Base-by-base conservation (phyloP, 2,797 vertebrate species). In the Pteronotus mesoamericanus region DNA sequence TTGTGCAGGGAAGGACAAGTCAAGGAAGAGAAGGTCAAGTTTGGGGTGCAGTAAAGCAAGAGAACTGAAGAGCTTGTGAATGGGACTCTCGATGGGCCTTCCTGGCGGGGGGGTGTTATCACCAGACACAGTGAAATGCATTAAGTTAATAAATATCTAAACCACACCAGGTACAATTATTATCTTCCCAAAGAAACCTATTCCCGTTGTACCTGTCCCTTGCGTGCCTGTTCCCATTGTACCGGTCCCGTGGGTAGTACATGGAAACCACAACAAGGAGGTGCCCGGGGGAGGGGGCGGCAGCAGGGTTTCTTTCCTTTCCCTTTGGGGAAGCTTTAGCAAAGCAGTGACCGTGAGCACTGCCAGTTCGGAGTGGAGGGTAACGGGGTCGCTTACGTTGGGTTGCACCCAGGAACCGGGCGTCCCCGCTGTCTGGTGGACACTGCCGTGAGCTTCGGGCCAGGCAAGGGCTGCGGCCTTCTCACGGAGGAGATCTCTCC, bases 341-440 rank as follows among this genome's bases (percentile, higher is more conserved):
- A 66, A 34, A 6, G 15, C 0, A 3, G 10, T 22, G 46, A 18
- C 46, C n/a, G 19, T 6, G 15, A 48, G 34, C 2, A 3, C 64
- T 9, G 6, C 9, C 9, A 34, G 39, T 16, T 32, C 72, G 2
- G 6, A 26, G 24, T 29, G 53, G 71, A 68, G 22, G 24, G 4
- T 6, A 51, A 37, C 19, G 16, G 37, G 44, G 15, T 3, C 34
- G 7, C 44, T 37, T 42, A 24, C 19, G 37, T 34, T 3, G 26
- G 9, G 37, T n/a, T 22, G 37, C 32, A 19, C 34, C 64, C 29
- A 26, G 64, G 64, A 44, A 44, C 55, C 16, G 6, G 86, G 9
- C 1, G 1, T 51, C 19, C 57, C 2, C 1, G 2, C 74, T 32
- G 6, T 16, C 44, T 24, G 26, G 51, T 12, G 1, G 14, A 6